Evolutionary conservation across 2,113 vertebrate genomes (phyloP), one percentile per base, ranked within the genome.

Genomic region (Parus major): DNA sequence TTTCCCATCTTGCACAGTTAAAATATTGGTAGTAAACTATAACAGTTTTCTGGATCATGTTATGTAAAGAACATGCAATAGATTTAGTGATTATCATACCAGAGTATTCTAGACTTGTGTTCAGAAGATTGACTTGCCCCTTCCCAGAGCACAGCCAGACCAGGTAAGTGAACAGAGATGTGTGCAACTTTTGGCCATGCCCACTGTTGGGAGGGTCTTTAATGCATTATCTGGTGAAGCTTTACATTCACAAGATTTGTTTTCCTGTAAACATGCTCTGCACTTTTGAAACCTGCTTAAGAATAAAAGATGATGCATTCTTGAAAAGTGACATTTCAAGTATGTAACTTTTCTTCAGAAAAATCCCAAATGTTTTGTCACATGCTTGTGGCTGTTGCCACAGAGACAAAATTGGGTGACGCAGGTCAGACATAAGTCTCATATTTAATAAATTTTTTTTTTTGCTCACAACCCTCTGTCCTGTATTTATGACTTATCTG

Each of bases 401-500:
- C 0, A 4, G 95, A 88, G 69, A 86, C 35, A 55, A 69, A 63
- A 88, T 15, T 66, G 14, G 44, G 64, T 47, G 49, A 94, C 91
- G 53, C 73, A 82, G 86, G 91, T 92, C 64, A 77, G 68, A 77
- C 16, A 1, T 10, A 60, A 87, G 46, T 71, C 42, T 93, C 3
- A 1, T 82, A 69, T 53, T 90, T 56, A 71, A 84, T 77, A 84
- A 44, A 2, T 1, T 11, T 16, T 70, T 70, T 36, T 33, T 82
- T 86, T 88, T 59, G 29, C 25, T 75, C 65, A 90, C 44, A 66
- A 27, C 10, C 61, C 50, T 88, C 44, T 79, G 15, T 42, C 53
- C 82, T 16, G 28, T 88, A 44, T 82, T 92, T 83, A 90, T 92
- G 90, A 85, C 55, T 85, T 91, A 50, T 63, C 88, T 66, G 22